A percentile compares a stretch with the other conserved stretches of the same genome.
Conservation (phyloP, 2,797 vertebrate species). For the Chiroxiphia lanceolata region DNA sequence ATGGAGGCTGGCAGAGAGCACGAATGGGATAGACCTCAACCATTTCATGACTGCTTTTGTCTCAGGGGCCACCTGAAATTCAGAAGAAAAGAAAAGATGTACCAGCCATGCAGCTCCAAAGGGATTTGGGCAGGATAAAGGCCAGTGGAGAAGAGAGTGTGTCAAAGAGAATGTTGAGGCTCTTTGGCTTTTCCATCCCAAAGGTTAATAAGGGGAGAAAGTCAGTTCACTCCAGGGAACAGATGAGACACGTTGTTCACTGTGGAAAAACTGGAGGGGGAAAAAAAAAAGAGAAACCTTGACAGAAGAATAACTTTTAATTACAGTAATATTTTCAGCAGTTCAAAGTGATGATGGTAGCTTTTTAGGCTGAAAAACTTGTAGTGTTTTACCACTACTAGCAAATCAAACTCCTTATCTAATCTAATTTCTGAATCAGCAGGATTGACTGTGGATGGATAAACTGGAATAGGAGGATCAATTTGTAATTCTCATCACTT, state of each 20-base stretch:
- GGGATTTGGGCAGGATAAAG: neutral
- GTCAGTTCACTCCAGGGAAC: neutral
- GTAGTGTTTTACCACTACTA: neutral
- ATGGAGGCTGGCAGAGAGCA: constrained; percentile 94
- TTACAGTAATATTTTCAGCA: neutral
- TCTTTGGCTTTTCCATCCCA: neutral
- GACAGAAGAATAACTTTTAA: neutral
- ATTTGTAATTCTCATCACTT: neutral
- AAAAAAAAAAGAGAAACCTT: neutral
- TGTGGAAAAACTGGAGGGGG: neutral
- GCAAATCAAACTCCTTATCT: neutral
- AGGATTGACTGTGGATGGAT: neutral
- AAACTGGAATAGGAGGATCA: neutral
- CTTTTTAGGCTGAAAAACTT: neutral
- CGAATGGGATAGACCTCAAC: constrained; percentile 87
- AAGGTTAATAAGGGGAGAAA: neutral
- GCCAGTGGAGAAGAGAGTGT: neutral
- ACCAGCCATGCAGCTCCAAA: neutral
- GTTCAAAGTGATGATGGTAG: neutral
- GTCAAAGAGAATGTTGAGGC: neutral
- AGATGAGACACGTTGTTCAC: neutral
- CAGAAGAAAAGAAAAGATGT: neutral
- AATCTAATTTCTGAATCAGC: neutral
- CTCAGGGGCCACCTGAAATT: constrained; percentile 90
- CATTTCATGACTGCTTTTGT: constrained; percentile 97